Conservation (phyloP, 1,140 invertebrate species). For the Ridgeia piscesae region DNA sequence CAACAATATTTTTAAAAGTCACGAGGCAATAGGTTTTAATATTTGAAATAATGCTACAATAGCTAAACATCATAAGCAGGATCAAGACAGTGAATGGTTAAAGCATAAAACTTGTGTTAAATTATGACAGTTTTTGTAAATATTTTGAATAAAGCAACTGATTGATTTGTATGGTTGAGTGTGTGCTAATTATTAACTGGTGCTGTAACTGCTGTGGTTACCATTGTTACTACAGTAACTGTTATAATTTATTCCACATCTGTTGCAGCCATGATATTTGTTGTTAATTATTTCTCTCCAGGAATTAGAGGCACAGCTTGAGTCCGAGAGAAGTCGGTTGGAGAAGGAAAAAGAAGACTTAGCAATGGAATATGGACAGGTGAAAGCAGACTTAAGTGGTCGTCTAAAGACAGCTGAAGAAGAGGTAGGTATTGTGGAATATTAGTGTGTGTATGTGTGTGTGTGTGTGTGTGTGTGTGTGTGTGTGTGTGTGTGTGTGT, state of each 20-base stretch:
- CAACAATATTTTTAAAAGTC: no score
- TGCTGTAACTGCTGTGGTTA: background rate
- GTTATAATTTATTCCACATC: background rate
- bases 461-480: background rate
- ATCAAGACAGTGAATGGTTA: no score
- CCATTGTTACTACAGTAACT: background rate
- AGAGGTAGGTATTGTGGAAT: conserved; percentile 39
- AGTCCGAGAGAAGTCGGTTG: conserved; percentile 27
- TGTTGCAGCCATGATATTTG: background rate
- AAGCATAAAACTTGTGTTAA: no score
- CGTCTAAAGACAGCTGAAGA: conserved; percentile 43
- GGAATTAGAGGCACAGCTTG: conserved; percentile 34
- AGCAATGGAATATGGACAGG: conserved; percentile 40
- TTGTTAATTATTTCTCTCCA: conserved; percentile 10
- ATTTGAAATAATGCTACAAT: no score
- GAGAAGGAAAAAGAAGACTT: conserved; percentile 37
- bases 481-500: no score
- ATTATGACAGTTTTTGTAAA: no score
- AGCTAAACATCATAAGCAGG: no score
- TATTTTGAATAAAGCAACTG: no score
- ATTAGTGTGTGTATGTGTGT: background rate
- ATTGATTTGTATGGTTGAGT: no score
- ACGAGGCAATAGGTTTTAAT: no score
- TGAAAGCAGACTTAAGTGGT: conserved; percentile 41
- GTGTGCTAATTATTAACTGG: no score